A percentile compares a stretch with the other conserved stretches of the same genome.
Evolutionary conservation across 2,888 invertebrate species (phyloP).

Genomic region (Lissocephala sabroskyi): DNA sequence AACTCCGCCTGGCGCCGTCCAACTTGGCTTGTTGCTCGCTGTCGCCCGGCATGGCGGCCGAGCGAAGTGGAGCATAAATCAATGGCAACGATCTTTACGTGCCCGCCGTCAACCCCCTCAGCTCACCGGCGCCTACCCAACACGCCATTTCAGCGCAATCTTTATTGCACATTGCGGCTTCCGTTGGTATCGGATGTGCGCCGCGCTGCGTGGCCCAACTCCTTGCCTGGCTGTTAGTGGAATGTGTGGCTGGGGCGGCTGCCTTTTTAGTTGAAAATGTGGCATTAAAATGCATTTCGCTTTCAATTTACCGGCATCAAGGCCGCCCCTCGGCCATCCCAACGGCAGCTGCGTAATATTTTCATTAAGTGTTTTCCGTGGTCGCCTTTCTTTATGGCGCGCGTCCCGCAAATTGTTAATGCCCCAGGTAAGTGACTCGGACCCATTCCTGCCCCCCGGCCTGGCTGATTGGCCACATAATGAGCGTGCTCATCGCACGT

Average conservation of each 20-base stretch:
- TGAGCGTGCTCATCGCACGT: conserved; percentile 10
- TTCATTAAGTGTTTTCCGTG: conserved; percentile 53
- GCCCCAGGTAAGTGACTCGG: conserved; percentile 21
- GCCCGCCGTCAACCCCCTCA: conserved; percentile 11
- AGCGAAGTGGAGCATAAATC: too few relatives aligned
- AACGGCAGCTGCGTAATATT: conserved; percentile 33
- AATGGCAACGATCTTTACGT: conserved; percentile 66
- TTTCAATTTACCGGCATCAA: conserved; percentile 47
- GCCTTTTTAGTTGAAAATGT: conserved; percentile 46
- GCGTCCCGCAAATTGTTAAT: conserved; percentile 40
- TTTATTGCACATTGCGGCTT: conserved; percentile 61
- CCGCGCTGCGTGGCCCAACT: not conserved
- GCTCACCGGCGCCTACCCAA: conserved; percentile 1
- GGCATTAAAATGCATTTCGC: conserved; percentile 65
- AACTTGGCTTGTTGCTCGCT: conserved; percentile 59
- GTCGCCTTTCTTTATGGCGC: conserved; percentile 29
- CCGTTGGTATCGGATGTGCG: conserved; percentile 32
- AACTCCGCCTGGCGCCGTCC: not conserved
- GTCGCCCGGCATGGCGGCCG: conserved; percentile 45
- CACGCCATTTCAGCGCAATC: conserved; percentile 28
- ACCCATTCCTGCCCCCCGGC: conserved; percentile 11
- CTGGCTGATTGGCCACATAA: conserved; percentile 25
- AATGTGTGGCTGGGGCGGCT: conserved; percentile 15
- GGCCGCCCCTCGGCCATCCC: not conserved
- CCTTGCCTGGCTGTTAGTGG: not conserved